Evolutionary conservation across 1,140 invertebrate species (phyloP), one percentile per base, ranked within the genome.

Genomic region (Spodoptera litura): DNA sequence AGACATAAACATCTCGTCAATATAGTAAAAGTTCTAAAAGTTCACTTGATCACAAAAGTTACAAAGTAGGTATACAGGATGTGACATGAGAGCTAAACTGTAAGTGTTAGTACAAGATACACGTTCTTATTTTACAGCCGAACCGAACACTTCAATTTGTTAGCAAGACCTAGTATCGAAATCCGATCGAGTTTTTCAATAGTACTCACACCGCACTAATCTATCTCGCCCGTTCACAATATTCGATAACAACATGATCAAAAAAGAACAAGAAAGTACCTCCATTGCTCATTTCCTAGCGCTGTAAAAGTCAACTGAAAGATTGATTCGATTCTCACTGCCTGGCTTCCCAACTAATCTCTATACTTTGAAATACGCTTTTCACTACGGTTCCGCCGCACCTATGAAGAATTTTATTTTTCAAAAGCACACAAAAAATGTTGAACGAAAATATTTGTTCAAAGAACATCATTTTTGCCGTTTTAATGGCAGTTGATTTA

Each of bases 401-500:
- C 64, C 44, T 51, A 52, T 66, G 15, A 66, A 66, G 11, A 25
- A 66, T 51, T 51, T 66, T 66, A 66, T 66, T 15, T 27, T 68
- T 52, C 49, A 68, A 68, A 52, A 25, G 51, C 9, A 68, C 38
- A 11, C 44, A 51, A 52, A 52, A 68, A 49, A 52, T 31, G 27
- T 10, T 68, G n/a, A 68, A 68, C 15, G 64, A 68, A 51, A 68
- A 68, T 68, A 68, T 68, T 68, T 68, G 64, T 68, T 68, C 49
- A 52, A 68, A 52, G 64, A 51, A 52, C 44, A 52, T 68, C 31
- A 59, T 73, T 56, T 73, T 59, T 73, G 20, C 71, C 56, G 38
- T 73, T 73, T 72, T 73, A 73, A 73, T 73, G 71, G 71, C 71
- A 61, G 71, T 73, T 73, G 71, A 73, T 56, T 73, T 58, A 73